Evolutionary conservation across 2,888 invertebrate genomes (phyloP).

Genomic region (Caprella mutica): DNA sequence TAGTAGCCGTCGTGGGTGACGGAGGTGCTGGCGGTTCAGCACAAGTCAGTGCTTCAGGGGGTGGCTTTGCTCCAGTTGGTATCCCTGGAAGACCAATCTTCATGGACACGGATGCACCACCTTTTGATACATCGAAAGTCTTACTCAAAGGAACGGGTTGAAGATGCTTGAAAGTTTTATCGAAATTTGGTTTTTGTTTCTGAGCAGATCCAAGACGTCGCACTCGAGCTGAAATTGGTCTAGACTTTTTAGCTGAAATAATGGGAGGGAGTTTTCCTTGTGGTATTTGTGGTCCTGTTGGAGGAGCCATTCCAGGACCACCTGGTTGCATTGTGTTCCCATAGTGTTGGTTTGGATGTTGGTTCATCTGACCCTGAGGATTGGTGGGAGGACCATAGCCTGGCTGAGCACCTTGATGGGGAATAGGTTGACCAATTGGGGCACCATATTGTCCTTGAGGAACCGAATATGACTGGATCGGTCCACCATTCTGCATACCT

Average conservation of each 20-base stretch:
- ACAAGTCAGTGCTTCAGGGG: background rate
- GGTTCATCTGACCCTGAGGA: too few relatives aligned
- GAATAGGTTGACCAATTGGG: too few relatives aligned
- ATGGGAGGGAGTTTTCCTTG: conserved; percentile 1
- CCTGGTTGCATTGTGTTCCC: background rate
- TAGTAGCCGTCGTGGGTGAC: too few relatives aligned
- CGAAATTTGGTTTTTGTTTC: conserved; percentile 8
- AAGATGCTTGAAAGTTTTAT: conserved; percentile 7
- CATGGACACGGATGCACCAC: background rate
- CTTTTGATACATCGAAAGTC: background rate
- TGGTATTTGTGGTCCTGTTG: background rate
- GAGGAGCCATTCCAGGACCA: background rate
- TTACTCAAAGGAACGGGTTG: background rate
- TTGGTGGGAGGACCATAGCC: too few relatives aligned
- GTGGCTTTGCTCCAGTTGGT: background rate
- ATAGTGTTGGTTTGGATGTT: too few relatives aligned
- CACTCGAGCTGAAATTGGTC: conserved; percentile 2
- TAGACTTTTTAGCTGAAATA: background rate
- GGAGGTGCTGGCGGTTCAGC: background rate
- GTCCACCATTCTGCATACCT: too few relatives aligned
- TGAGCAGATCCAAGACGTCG: conserved; percentile 2
- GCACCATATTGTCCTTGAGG: too few relatives aligned
- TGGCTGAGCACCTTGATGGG: too few relatives aligned
- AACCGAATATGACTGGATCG: too few relatives aligned
- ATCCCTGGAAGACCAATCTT: background rate